Conservation (phyloP, 2,113 vertebrate genomes). For the Indicator maculatus region DNA sequence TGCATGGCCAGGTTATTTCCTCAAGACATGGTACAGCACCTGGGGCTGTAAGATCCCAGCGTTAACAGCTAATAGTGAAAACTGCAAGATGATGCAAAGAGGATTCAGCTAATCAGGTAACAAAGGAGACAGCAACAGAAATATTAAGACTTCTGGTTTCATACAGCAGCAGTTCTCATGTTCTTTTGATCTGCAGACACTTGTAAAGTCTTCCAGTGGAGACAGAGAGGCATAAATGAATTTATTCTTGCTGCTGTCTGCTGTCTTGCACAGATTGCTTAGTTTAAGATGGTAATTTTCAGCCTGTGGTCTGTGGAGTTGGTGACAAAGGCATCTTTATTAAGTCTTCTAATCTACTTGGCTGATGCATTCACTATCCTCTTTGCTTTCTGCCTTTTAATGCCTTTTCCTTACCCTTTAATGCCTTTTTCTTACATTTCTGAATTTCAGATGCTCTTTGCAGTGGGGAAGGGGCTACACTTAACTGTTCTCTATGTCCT, state of each 20-base stretch:
- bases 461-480: background rate
- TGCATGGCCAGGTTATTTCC: background rate
- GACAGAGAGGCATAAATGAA: background rate
- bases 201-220: background rate
- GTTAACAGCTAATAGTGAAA: background rate
- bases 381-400: slow-evolving; percentile 18
- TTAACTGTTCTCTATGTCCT: background rate
- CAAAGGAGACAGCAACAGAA: background rate
- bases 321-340: background rate
- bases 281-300: slow-evolving; percentile 27
- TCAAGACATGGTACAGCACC: background rate
- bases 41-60: background rate
- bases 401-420: background rate
- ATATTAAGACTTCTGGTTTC: background rate
- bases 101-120: slow-evolving; percentile 28
- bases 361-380: background rate
- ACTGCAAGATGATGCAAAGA: background rate
- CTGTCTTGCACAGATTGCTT: background rate
- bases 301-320: background rate
- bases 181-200: background rate
- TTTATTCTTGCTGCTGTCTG: slow-evolving; percentile 7
- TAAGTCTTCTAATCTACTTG: slow-evolving; percentile 28
- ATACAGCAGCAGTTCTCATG: background rate
- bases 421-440: background rate
- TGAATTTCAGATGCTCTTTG: background rate